phyloP scores from a whole-genome alignment of 2,888 invertebrate genomes.

The Drosophila lacicola region DNA sequence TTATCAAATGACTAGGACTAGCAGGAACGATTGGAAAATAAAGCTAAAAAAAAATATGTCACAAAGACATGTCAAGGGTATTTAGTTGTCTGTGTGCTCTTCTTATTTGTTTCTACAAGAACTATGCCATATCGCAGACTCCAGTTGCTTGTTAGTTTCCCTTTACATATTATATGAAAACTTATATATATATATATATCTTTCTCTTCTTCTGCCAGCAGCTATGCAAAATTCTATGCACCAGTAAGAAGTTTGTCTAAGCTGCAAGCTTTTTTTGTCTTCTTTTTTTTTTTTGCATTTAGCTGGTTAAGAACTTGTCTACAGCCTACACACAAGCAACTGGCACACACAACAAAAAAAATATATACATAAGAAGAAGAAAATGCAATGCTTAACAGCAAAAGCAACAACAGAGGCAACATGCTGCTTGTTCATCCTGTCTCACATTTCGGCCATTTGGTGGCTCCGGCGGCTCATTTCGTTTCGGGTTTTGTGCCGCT shows the following conservation, averaged over 20 bases:
- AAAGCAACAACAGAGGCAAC: slow-evolving; percentile 11
- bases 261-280: slow-evolving; percentile 6
- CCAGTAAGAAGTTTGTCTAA: slow-evolving; percentile 14
- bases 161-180: too few relatives aligned
- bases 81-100: too few relatives aligned
- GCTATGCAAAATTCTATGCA: slow-evolving; percentile 29
- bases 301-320: slow-evolving; percentile 39
- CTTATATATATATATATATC: slow-evolving; percentile 4
- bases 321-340: slow-evolving; percentile 30
- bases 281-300: not conserved
- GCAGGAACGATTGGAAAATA: too few relatives aligned
- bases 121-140: too few relatives aligned
- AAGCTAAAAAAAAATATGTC: too few relatives aligned
- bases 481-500: slow-evolving; percentile 66
- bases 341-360: not conserved
- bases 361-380: slow-evolving; percentile 1
- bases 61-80: too few relatives aligned
- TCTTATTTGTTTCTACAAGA: too few relatives aligned
- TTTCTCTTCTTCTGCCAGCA: slow-evolving; percentile 1
- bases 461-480: slow-evolving; percentile 33
- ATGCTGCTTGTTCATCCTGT: slow-evolving; percentile 42
- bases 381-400: slow-evolving; percentile 22
- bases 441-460: slow-evolving; percentile 59
- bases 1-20: too few relatives aligned
- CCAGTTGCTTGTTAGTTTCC: too few relatives aligned